Evolutionary conservation across 2,113 vertebrate species (phyloP).

Genomic region (Oreochromis tanganicae): DNA sequence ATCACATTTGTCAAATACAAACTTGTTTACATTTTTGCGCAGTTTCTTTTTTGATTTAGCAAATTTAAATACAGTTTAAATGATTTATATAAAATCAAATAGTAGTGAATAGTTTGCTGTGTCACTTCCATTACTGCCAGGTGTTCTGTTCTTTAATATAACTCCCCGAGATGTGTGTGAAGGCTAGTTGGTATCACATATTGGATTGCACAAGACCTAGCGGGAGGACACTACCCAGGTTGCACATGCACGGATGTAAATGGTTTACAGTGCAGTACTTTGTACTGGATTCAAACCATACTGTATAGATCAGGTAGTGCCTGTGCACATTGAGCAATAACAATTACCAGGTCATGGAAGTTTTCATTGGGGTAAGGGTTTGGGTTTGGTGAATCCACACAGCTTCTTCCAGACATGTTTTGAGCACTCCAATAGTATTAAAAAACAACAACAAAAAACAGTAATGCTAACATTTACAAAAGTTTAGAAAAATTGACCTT

Average conservation of each 20-base stretch:
- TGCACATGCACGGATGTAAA: background rate
- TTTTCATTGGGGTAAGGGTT: background rate
- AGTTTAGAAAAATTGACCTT: background rate
- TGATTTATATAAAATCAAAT: background rate
- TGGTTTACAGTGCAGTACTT: background rate
- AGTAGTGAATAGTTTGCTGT: background rate
- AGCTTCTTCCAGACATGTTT: background rate
- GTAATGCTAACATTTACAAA: background rate
- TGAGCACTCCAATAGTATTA: background rate
- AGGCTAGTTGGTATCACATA: background rate
- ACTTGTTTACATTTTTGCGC: background rate
- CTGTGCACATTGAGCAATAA: background rate
- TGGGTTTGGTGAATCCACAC: background rate
- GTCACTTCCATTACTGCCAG: background rate
- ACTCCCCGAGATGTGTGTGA: background rate
- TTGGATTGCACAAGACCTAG: background rate
- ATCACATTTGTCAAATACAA: background rate
- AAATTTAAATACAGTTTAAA: background rate
- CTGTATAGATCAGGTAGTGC: background rate
- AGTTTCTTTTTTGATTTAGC: background rate
- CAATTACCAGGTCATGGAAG: background rate
- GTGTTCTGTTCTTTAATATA: background rate
- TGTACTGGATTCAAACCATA: background rate
- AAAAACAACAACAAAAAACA: background rate
- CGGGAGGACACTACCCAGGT: background rate